Evolutionary conservation across 2,888 invertebrate genomes (phyloP), one percentile per base, ranked within the genome.

Genomic region (Dasysyrphus albostriatus): DNA sequence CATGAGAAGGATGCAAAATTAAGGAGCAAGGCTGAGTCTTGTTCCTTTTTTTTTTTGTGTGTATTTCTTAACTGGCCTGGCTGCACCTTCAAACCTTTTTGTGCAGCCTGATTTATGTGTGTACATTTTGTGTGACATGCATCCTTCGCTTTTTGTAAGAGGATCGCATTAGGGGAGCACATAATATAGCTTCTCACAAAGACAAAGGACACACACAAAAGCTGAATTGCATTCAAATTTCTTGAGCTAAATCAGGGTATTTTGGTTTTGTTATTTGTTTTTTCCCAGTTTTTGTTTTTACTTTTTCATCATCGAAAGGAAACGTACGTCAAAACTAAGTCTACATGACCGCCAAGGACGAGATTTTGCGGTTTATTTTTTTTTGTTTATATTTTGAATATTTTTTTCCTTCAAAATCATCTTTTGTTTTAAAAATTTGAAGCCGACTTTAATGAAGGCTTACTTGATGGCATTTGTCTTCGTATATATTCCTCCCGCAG

Each of bases 331-430:
- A 87, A 79, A 79, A 75, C 65, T 75, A 42, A 65, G 42, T 75
- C 82, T 72, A 72, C 75, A 75, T 87, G 87, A 34, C 79, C 87
- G 78, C 78, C 87, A 87, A 83, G 87, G 83, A 87, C 74, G 87
- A 70, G 74, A 34, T 24, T 58, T 51, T 58, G 16, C 16, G 5
- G 19, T 39, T 34, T 8, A 32, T 39, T 16, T 19, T 37, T 32
- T n/a, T 54, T 37, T 24, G 56, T 14, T n/a, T 12, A 19, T 7
- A n/a, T 16, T 16, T 29, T 47, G 1, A 24, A 24, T 24, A 24
- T 44, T 29, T 19, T 58, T 24, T 44, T 63, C 10, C 29, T 37
- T 42, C 3, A 34, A 5, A 44, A 32, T 58, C 51, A 42, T 63
- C 47, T 29, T 47, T 72, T 67, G 29, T 59, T 78, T 72, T 77